Evolutionary conservation across 23 tunicate species (phyloP), one percentile per base, ranked within the genome.

Genomic region (Pegea sp.): DNA sequence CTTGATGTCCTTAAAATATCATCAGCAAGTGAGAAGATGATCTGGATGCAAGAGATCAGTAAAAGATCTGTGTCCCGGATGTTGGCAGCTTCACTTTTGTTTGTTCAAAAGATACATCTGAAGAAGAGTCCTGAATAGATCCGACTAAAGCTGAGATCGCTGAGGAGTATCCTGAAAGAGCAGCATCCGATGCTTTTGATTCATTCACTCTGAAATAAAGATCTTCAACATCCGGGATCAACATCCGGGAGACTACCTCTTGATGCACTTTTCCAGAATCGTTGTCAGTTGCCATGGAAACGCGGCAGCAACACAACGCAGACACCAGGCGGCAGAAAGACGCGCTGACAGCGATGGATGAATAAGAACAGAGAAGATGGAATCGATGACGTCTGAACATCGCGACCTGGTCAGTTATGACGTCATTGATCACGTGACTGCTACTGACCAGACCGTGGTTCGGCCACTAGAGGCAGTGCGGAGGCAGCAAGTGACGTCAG

Each of bases 251-350:
- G 11, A 38, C 11, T 38, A 38, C 95, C 61, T 84, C 30, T 84
- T 77, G 42, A 58, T 57, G 44, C 95, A 73, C 23, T 62, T 62
- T 52, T 73, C 84, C 11, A 84, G 57, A 48, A 84, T 38, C 5
- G 62, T 58, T 16, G 76, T 32, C 6, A 75, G 60, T 42, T 64
- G 88, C 11, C 81, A 75, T 1, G 96, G 96, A 7, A 75, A 49
- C 22, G 96, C 87, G 2, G 63, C 56, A 5, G 74, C 77, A 5
- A 89, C 66, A 49, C 89, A 77, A 24, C 98, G 64, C 2, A 89
- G 53, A 54, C 90, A 89, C 98, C 98, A 89, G 31, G 98, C 77
- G 22, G 98, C 98, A n/a, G 98, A 87, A 26, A 89, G 53, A 21
- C 98, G 49, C 3, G 90, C 90, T 28, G 84, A 56, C 34, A 69